Evolutionary conservation across 2,113 vertebrate genomes (phyloP).

Genomic region (Rallus limicola): DNA sequence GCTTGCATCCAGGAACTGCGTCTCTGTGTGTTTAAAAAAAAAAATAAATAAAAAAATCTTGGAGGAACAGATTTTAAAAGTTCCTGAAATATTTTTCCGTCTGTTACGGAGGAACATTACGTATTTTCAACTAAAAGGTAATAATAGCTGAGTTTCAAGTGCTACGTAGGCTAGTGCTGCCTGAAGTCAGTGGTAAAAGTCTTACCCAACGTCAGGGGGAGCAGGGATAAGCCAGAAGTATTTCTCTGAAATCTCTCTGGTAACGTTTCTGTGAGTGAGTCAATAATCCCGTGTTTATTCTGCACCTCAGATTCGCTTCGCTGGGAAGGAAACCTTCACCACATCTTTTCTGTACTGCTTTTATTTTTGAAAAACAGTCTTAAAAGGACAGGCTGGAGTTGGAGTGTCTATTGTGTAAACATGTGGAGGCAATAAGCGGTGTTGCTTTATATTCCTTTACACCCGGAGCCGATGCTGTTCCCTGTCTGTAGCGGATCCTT

Average conservation of each 20-base stretch:
- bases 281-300: constrained; percentile 45
- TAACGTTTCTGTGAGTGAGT: constrained; percentile 40
- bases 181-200: constrained; percentile 20
- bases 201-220: background rate
- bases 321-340: constrained; percentile 28
- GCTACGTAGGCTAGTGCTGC: background rate
- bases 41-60: constrained; percentile 66
- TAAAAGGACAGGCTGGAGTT: background rate
- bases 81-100: constrained; percentile 73
- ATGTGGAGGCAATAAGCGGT: constrained; percentile 23
- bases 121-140: constrained; percentile 33
- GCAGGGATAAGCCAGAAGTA: background rate
- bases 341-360: background rate
- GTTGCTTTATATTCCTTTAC: background rate
- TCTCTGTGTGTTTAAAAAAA: constrained; percentile 66
- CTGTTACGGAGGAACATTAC: constrained; percentile 61
- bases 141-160: constrained; percentile 16
- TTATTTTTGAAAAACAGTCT: background rate
- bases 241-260: background rate
- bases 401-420: background rate
- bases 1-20: constrained; percentile 77
- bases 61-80: constrained; percentile 76
- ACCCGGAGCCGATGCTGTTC: background rate
- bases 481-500: background rate
- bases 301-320: background rate